Evolutionary conservation across 2,797 vertebrate species (phyloP).

Genomic region (Microchirus variegatus): DNA sequence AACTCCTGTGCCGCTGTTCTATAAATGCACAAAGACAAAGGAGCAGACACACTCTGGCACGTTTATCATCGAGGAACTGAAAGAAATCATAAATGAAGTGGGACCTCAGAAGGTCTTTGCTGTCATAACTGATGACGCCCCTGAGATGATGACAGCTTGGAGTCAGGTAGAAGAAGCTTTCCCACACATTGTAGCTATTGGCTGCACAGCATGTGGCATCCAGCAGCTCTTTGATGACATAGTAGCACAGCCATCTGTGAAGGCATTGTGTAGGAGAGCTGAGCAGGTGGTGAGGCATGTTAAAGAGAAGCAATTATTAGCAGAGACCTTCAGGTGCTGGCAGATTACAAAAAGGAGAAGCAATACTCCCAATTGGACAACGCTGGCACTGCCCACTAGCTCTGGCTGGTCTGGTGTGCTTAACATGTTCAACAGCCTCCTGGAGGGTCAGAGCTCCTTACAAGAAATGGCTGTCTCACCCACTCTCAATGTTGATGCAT

Average conservation of each 20-base stretch:
- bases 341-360: conserved; percentile 30
- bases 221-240: conserved; percentile 41
- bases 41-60: conserved; percentile 14
- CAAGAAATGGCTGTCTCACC: conserved; percentile 52
- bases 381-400: conserved; percentile 21
- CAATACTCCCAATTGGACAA: conserved; percentile 5
- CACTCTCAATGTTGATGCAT: conserved; percentile 25
- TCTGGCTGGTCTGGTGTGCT: conserved; percentile 44
- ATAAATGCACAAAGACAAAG: conserved; percentile 41
- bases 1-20: conserved; percentile 48
- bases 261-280: conserved; percentile 43
- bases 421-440: conserved; percentile 52
- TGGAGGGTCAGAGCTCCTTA: conserved; percentile 55
- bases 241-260: conserved; percentile 35
- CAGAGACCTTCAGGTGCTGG: conserved; percentile 33
- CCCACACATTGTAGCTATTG: conserved; percentile 46
- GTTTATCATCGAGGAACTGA: conserved; percentile 39
- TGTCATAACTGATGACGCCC: conserved; percentile 48
- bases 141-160: conserved; percentile 47
- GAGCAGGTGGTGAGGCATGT: conserved; percentile 47
- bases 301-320: conserved; percentile 18
- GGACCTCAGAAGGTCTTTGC: conserved; percentile 55
- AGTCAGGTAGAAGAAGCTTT: conserved; percentile 54
- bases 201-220: conserved; percentile 36
- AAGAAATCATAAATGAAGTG: conserved; percentile 51